phyloP scores from a whole-genome alignment of 2,888 invertebrate species.

The Drosophila stalkeri region DNA sequence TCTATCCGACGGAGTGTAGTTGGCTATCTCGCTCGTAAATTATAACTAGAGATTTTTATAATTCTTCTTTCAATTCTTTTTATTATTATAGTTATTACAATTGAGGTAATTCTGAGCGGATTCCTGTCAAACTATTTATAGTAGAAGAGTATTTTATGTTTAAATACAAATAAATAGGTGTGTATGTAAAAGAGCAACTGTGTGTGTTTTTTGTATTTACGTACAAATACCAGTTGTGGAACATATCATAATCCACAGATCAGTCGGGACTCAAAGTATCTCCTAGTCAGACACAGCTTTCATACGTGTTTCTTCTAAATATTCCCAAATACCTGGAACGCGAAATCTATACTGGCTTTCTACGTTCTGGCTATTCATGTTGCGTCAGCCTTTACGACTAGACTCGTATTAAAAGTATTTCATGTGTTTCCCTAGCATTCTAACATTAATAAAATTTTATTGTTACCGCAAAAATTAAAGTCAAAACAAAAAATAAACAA shows the following conservation, averaged over 20 bases:
- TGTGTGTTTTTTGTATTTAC: neutral
- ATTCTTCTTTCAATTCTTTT: no score
- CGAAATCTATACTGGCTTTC: neutral
- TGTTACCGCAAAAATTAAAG: constrained; percentile 35
- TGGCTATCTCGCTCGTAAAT: no score
- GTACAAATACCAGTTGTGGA: neutral
- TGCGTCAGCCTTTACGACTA: neutral
- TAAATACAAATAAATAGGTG: no score
- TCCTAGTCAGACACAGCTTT: no score
- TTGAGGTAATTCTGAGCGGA: no score
- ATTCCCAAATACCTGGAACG: neutral
- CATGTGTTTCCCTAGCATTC: neutral
- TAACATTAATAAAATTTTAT: constrained; percentile 29
- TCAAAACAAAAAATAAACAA: no score
- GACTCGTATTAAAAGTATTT: neutral
- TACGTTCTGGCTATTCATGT: neutral
- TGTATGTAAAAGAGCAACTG: neutral
- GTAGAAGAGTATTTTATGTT: no score
- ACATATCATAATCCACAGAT: neutral
- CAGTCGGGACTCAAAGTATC: no score
- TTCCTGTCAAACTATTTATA: no score
- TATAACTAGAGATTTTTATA: no score
- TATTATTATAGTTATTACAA: no score
- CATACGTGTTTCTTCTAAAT: neutral
- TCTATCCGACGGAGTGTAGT: no score